phyloP scores from a whole-genome alignment of 2,888 invertebrate species.

The Margaritifera margaritifera region DNA sequence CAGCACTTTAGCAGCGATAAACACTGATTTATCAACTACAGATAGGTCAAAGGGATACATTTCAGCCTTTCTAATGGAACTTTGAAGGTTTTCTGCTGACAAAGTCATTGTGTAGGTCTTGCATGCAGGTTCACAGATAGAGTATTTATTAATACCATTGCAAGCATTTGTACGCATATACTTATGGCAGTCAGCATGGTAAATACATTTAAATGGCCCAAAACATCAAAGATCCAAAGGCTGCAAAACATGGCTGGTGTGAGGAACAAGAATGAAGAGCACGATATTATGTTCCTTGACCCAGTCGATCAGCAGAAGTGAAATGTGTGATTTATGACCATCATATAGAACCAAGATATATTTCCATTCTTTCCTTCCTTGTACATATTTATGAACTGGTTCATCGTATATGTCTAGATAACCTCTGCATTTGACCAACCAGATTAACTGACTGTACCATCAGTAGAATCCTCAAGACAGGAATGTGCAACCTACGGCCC shows the following conservation, averaged over 20 bases:
- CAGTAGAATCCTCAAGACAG: no score
- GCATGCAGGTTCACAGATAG: slow-evolving; percentile 5
- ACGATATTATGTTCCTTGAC: slow-evolving; percentile 5
- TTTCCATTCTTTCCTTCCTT: background rate
- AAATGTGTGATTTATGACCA: slow-evolving; percentile 13
- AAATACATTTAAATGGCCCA: slow-evolving; percentile 14
- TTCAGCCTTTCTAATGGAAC: slow-evolving; percentile 12
- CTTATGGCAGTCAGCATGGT: no score
- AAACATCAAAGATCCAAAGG: slow-evolving; percentile 4
- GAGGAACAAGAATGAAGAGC: slow-evolving; percentile 16
- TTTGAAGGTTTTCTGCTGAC: slow-evolving; percentile 5
- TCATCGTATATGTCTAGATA: background rate
- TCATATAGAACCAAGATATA: slow-evolving; percentile 10
- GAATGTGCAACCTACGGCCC: no score
- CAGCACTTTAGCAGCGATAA: slow-evolving; percentile 2
- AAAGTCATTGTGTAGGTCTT: slow-evolving; percentile 9
- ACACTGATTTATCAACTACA: background rate
- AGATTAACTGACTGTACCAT: slow-evolving; percentile 4
- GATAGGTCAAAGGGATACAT: slow-evolving; percentile 9
- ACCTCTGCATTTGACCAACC: slow-evolving; percentile 5
- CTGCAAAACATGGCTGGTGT: slow-evolving; percentile 7
- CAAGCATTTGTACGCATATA: background rate
- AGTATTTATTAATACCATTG: background rate
- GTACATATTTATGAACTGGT: slow-evolving; percentile 8
- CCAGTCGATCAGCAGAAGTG: slow-evolving; percentile 8